Evolutionary conservation across 2,888 invertebrate species (phyloP), one percentile per base, ranked within the genome.

Genomic region (Eledona agricola): DNA sequence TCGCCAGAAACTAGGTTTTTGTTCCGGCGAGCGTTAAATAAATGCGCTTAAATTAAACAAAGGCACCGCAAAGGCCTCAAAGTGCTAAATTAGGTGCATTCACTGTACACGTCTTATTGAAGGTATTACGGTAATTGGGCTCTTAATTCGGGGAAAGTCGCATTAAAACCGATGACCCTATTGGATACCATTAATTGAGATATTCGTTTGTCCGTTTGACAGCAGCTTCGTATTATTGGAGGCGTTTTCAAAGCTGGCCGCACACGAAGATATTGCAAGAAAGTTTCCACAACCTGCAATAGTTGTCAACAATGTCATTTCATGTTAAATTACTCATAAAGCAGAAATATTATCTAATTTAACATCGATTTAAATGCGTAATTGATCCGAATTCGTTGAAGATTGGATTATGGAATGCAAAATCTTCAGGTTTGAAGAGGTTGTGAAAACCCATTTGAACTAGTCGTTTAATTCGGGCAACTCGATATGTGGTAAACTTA

Each of bases 61-160:
- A 40, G 40, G 19, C 9, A 40, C 40, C 40, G 40, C 28, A 40
- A 40, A 15, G 40, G 40, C 40, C 28, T 40, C 40, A 26, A 26
- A 28, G 40, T 28, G 40, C 28, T 40, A 40, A 40, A 40, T 40
- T 40, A 40, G 28, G 10, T 12, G 26, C 40, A 40, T 40, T 40
- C 40, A 40, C 40, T 28, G 25, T n/a, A n/a, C 31, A 26, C 28
- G 40, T 43, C 32, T 40, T 13, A 17, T 26, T 40, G 40, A 15
- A 25, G 28, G 19, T 35, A 47, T 51, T 46, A 35, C 28, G 12
- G 35, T 53, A 53, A 53, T 53, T 53, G 53, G 53, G 23, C 26
- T 26, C 22, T 50, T 54, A 54, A 54, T 54, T 54, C 31, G 54
- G 54, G 43, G 54, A 54, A 54, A 54, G 54, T 54, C 42, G 12